Evolutionary conservation across 2,113 vertebrate genomes (phyloP).

Genomic region (Nansenia antarctica): DNA sequence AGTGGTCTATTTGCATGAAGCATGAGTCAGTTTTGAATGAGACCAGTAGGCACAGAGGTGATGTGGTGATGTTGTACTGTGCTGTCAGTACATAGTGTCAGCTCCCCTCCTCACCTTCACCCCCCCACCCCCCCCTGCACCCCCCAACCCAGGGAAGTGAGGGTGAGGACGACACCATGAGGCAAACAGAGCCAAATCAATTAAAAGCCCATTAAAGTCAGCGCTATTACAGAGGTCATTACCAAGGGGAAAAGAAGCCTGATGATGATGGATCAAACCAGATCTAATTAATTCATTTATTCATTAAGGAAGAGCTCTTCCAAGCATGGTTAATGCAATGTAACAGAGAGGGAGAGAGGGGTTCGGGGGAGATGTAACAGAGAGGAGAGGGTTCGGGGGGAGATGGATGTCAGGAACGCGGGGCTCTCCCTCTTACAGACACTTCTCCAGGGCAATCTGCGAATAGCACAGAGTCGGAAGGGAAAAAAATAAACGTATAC

Average conservation of each 20-base stretch:
- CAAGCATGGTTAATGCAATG: constrained; percentile 34
- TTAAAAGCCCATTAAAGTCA: constrained; percentile 73
- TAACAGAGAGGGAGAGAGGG: constrained; percentile 40
- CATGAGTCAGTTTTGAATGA: background rate
- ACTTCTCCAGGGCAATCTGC: background rate
- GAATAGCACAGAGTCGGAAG: constrained; percentile 7
- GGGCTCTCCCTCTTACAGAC: background rate
- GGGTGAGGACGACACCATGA: background rate
- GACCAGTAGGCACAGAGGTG: background rate
- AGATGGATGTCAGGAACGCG: constrained; percentile 3
- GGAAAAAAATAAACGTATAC: too few relatives aligned
- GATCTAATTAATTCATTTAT: constrained; percentile 73
- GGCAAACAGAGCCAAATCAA: constrained; percentile 58
- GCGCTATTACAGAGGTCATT: constrained; percentile 70
- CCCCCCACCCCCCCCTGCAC: background rate
- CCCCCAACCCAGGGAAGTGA: background rate
- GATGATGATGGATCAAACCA: constrained; percentile 70
- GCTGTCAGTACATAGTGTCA: background rate
- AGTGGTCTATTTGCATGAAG: background rate
- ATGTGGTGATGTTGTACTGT: too few relatives aligned
- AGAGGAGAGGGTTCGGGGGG: background rate
- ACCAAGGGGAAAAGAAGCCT: constrained; percentile 48
- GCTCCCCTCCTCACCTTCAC: background rate
- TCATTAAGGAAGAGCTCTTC: constrained; percentile 52
- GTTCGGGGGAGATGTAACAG: background rate